A percentile compares a stretch with the other conserved stretches of the same genome.
Evolutionary conservation across 2,888 invertebrate genomes (phyloP).

Genomic region (Megastigmus dorsalis): DNA sequence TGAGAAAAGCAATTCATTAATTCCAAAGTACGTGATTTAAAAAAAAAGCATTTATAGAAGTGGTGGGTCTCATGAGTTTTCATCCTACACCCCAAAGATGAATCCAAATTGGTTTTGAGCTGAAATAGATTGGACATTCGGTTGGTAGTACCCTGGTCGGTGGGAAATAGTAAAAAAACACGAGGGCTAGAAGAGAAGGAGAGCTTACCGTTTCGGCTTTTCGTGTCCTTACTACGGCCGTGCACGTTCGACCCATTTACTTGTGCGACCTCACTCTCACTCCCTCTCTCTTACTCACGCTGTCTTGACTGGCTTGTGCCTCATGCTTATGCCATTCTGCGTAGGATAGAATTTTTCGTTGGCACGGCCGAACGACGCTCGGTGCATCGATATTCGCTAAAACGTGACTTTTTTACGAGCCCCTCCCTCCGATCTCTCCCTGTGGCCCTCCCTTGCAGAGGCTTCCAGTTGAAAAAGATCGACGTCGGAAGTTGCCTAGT

Average conservation of each 20-base stretch:
- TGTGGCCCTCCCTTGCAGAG: too few species aligned
- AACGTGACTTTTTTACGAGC: conserved; percentile 48
- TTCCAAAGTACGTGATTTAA: too few species aligned
- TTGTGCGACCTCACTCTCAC: conserved; percentile 44
- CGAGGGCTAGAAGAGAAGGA: background rate
- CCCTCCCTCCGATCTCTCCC: background rate
- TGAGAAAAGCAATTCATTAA: too few species aligned
- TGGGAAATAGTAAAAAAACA: background rate
- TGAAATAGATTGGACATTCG: too few species aligned
- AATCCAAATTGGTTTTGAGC: background rate
- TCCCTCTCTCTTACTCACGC: conserved; percentile 35
- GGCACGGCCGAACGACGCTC: conserved; percentile 31
- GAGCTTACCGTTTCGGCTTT: conserved; percentile 22
- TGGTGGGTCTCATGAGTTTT: too few species aligned
- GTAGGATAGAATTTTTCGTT: conserved; percentile 49
- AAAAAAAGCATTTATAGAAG: too few species aligned
- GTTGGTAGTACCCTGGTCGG: too few species aligned
- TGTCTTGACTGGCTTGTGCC: conserved; percentile 1
- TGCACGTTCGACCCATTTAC: conserved; percentile 58
- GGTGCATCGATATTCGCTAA: conserved; percentile 50
- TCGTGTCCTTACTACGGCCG: conserved; percentile 37
- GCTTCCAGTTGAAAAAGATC: conserved; percentile 16
- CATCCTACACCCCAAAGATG: background rate
- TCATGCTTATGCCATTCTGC: too few species aligned
- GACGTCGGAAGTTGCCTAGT: conserved; percentile 10